Percentiles rank a stretch among this genome's conserved stretches.
phyloP scores from a whole-genome alignment of 2,888 invertebrate genomes.

The Pycnomerus fuliginosus region DNA sequence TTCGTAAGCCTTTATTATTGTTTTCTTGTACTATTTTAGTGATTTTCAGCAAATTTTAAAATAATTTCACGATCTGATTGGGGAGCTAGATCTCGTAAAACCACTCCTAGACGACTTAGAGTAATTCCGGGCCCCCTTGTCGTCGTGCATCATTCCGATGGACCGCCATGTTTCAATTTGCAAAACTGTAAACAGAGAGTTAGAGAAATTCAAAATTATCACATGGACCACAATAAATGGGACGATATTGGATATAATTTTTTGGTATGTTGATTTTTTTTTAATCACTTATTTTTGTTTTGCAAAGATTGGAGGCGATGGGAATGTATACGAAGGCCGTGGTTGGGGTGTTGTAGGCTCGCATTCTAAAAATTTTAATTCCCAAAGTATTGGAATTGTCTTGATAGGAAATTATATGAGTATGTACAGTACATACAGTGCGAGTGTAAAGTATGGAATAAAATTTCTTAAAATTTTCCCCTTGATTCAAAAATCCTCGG shows the following conservation, averaged over 20 bases:
- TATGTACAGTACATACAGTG: slow-evolving; percentile 33
- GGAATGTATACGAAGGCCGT: slow-evolving; percentile 64
- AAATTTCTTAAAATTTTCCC: too few species aligned
- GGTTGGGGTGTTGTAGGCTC: slow-evolving; percentile 65
- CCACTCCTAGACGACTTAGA: slow-evolving; percentile 21
- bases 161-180: slow-evolving; percentile 44
- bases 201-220: slow-evolving; percentile 48
- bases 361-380: slow-evolving; percentile 62
- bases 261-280: slow-evolving; percentile 38
- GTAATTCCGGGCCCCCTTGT: slow-evolving; percentile 47
- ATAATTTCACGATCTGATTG: slow-evolving; percentile 50
- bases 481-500: too few species aligned
- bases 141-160: slow-evolving; percentile 53
- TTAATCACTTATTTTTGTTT: slow-evolving; percentile 13
- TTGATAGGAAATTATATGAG: slow-evolving; percentile 61
- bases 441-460: too few species aligned
- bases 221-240: slow-evolving; percentile 40
- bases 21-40: too few species aligned
- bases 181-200: slow-evolving; percentile 47
- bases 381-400: slow-evolving; percentile 62
- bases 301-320: slow-evolving; percentile 64
- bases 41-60: too few species aligned
- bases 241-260: slow-evolving; percentile 50
- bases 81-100: slow-evolving; percentile 46
- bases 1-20: too few species aligned